A percentile compares a stretch with the other conserved stretches of the same genome.
Evolutionary conservation across 2,888 invertebrate genomes (phyloP).

Genomic region (Andrena camellia): DNA sequence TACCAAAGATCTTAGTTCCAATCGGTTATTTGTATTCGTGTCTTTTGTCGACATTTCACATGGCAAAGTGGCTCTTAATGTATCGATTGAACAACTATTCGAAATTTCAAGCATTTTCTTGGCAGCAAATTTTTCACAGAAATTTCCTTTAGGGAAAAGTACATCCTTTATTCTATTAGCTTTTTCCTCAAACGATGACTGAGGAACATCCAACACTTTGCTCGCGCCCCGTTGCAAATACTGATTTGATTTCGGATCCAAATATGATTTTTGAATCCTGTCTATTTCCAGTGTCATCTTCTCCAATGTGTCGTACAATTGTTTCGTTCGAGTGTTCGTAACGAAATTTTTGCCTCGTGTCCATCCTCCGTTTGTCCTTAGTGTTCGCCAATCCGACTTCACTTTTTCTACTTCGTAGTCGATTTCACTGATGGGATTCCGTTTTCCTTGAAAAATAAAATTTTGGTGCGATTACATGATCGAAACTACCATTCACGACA

Average conservation of each 20-base stretch:
- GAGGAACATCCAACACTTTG: conserved; percentile 14
- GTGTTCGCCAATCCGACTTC: conserved; percentile 69
- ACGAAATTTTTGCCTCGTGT: conserved; percentile 39
- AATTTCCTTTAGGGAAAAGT: conserved; percentile 51
- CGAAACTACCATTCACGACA: background rate
- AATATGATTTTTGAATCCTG: conserved; percentile 56
- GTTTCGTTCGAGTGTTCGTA: conserved; percentile 42
- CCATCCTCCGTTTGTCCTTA: conserved; percentile 29
- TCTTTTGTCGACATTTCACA: conserved; percentile 11
- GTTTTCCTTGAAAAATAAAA: conserved; percentile 6
- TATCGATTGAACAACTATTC: background rate
- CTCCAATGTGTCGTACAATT: conserved; percentile 65
- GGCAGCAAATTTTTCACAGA: background rate
- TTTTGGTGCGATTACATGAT: background rate
- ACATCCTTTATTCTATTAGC: conserved; percentile 23
- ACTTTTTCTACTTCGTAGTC: conserved; percentile 54
- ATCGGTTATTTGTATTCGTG: background rate
- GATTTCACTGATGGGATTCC: conserved; percentile 24
- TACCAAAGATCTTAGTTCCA: conserved; percentile 8
- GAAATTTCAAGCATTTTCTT: background rate
- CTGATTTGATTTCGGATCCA: conserved; percentile 47
- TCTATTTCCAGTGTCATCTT: conserved; percentile 62
- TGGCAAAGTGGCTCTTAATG: background rate
- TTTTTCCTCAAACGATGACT: conserved; percentile 38
- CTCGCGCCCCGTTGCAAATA: conserved; percentile 42